phyloP scores from a whole-genome alignment of 2,113 vertebrate species.

The Paratilapia polleni region DNA sequence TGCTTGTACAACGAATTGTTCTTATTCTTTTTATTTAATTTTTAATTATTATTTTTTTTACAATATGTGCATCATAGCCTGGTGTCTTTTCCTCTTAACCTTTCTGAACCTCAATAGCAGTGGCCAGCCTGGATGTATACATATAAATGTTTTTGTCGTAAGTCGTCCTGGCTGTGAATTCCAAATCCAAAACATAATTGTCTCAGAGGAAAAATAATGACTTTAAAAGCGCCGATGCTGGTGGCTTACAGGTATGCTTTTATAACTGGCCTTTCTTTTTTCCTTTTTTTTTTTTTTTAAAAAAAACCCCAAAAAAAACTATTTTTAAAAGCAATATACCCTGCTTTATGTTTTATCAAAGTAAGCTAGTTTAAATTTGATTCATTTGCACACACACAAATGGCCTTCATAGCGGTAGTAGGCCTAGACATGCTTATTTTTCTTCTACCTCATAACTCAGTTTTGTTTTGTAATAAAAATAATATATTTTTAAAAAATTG shows the following conservation, averaged over 20 bases:
- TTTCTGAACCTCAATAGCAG: too few relatives aligned
- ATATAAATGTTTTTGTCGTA: too few relatives aligned
- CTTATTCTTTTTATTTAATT: too few relatives aligned
- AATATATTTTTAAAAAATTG: too few relatives aligned
- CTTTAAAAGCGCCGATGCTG: background rate
- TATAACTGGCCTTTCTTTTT: background rate
- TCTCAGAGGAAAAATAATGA: background rate
- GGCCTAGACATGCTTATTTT: background rate
- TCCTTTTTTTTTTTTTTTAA: too few relatives aligned
- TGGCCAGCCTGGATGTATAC: too few relatives aligned
- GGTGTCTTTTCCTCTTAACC: too few relatives aligned
- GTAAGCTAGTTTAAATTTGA: background rate
- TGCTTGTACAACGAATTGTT: too few relatives aligned
- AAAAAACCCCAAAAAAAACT: too few relatives aligned
- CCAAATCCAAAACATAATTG: background rate
- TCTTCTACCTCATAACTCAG: background rate
- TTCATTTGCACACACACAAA: background rate
- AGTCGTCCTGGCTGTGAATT: background rate
- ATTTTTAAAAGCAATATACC: background rate
- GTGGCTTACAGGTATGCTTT: background rate
- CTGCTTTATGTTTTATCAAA: background rate
- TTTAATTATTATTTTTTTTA: too few relatives aligned
- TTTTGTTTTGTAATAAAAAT: rapidly evolving
- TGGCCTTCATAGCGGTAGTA: background rate
- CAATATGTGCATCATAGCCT: too few relatives aligned